These are phyloP conservation scores for Clepsis dumicolana DNA, from an alignment of 2,888 invertebrate species.

Conservation along the genomic window DNA sequence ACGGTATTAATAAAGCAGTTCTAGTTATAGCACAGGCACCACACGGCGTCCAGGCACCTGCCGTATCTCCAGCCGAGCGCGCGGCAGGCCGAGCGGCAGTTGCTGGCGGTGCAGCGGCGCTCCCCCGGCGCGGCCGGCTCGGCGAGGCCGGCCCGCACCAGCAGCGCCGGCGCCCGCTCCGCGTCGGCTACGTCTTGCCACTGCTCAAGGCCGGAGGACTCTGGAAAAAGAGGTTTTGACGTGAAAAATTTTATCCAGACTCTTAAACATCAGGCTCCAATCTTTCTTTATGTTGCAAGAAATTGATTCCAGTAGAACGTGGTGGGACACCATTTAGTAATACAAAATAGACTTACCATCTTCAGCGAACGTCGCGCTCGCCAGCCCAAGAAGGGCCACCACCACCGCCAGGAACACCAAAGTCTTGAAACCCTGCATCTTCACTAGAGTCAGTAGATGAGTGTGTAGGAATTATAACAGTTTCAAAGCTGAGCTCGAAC, in stretches of 20 bases:
- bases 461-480: neutral
- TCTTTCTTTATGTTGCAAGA: neutral
- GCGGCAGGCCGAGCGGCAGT: constrained; percentile 20
- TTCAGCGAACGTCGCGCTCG: constrained; percentile 17
- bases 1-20: too few species aligned
- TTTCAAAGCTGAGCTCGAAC: neutral
- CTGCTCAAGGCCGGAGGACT: neutral
- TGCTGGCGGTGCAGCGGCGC: constrained; percentile 36
- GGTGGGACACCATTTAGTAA: neutral
- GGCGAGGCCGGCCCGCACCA: constrained; percentile 31
- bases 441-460: neutral
- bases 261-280: too few species aligned
- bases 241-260: too few species aligned
- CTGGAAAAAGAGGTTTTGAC: neutral
- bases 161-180: constrained; percentile 27
- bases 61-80: constrained; percentile 31
- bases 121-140: constrained; percentile 4
- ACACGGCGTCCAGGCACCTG: constrained; percentile 33
- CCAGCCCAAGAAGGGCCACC: constrained; percentile 26
- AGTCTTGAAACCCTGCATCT: constrained; percentile 35
- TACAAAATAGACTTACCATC: constrained; percentile 20
- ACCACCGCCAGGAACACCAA: constrained; percentile 22
- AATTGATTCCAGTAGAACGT: neutral
- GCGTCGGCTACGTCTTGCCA: neutral
- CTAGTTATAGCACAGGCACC: constrained; percentile 12